Evolutionary conservation across 2,888 invertebrate species (phyloP), one percentile per base, ranked within the genome.

Genomic region (Scaptomyza reducta): DNA sequence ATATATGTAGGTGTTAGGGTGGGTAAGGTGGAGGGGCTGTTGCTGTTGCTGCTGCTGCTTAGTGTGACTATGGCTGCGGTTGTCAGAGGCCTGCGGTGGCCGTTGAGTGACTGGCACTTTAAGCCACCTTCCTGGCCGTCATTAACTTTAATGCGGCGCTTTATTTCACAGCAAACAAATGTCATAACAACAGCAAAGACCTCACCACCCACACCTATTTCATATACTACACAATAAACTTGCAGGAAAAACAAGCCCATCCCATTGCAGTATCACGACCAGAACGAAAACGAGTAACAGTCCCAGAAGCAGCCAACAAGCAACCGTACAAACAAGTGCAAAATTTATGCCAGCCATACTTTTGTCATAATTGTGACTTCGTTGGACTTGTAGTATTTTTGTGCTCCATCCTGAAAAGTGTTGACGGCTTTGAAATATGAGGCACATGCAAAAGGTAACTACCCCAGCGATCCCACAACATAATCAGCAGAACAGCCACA

Each of bases 341-440:
- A 71, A 86, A 84, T 84, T 84, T 84, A 88, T 84, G 84, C 83
- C 74, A 71, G 85, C 74, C 76, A 88, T 83, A 83, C 86, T 84
- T 88, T 76, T 78, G 88, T 83, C 84, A 85, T 85, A 86, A 85
- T 88, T 85, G 84, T 74, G 88, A 70, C 88, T 71, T 70, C 68
- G 82, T 82, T 71, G 77, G 80, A 83, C 72, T 79, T 72, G 77
- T 69, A 44, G 66, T 53, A 62, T 60, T 62, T 54, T 64, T 68
- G 51, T 70, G 63, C 53, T 61, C 35, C 16, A 31, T 31, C 47
- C 61, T 74, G 77, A 68, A 74, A 82, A 85, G 88, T 76, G 84
- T 86, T 88, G 88, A 88, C 86, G 76, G 70, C 80, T 83, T 85
- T 88, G 88, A 85, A 85, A 80, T 86, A 85, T 85, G 88, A 83